Conservation (phyloP, 2,113 vertebrate genomes). For the Brachionichthys hirsutus region DNA sequence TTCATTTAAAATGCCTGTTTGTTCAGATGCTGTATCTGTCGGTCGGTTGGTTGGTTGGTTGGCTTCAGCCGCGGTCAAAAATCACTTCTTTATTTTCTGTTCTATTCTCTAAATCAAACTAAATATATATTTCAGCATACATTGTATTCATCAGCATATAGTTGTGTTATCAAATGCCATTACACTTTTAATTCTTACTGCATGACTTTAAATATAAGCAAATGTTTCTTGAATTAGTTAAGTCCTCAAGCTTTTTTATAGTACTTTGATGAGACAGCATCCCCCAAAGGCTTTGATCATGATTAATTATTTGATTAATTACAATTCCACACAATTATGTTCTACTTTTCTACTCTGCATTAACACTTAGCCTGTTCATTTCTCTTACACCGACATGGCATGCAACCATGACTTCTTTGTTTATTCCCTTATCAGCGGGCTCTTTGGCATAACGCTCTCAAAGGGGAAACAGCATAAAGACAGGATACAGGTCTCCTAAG, state of each 20-base stretch:
- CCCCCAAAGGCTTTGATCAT: conserved; percentile 12
- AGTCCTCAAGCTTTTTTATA: conserved; percentile 19
- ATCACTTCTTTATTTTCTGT: conserved; percentile 20
- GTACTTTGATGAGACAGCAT: conserved; percentile 19
- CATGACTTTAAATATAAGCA: conserved; percentile 19
- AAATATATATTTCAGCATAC: not conserved
- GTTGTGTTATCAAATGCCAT: not conserved
- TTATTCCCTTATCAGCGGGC: conserved; percentile 56
- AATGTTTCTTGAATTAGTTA: conserved; percentile 10
- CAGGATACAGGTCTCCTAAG: conserved; percentile 56
- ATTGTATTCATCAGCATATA: not conserved
- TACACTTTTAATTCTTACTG: not conserved
- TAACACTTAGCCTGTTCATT: conserved; percentile 30
- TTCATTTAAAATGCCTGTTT: conserved; percentile 31
- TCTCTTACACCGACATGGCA: conserved; percentile 42
- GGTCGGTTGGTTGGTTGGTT: conserved; percentile 1
- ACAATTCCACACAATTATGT: conserved; percentile 32
- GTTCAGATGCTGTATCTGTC: conserved; percentile 18
- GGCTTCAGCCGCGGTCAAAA: conserved; percentile 26
- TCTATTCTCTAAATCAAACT: conserved; percentile 12
- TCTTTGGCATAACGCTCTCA: conserved; percentile 35
- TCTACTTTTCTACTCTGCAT: conserved; percentile 29
- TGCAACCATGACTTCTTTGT: conserved; percentile 53
- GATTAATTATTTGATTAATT: conserved; percentile 42
- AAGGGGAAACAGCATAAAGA: conserved; percentile 47